phyloP scores from a whole-genome alignment of 2,113 vertebrate species.

The Ivindomyrus marchei region DNA sequence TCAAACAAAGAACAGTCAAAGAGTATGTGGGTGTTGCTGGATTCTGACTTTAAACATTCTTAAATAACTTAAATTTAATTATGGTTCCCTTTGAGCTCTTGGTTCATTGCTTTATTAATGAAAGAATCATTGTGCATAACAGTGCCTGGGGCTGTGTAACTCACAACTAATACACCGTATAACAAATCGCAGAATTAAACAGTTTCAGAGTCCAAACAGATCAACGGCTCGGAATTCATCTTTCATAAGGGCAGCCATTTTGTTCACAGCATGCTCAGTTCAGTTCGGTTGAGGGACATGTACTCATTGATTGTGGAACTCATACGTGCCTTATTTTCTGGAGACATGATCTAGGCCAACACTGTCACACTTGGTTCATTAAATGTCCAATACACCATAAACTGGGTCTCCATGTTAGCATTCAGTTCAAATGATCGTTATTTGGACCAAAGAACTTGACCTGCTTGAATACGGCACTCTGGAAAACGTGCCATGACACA shows the following conservation, averaged over 20 bases:
- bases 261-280: not conserved
- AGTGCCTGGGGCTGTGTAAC: not conserved
- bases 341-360: not conserved
- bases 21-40: not conserved
- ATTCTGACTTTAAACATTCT: conserved; percentile 1
- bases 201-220: not conserved
- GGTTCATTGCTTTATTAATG: not conserved
- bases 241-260: not conserved
- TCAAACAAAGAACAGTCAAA: conserved; percentile 2
- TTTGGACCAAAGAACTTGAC: not conserved
- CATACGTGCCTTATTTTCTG: not conserved
- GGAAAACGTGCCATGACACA: not conserved
- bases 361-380: not conserved
- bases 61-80: conserved; percentile 6
- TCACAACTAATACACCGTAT: not conserved
- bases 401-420: not conserved
- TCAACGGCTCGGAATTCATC: not conserved
- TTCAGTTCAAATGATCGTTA: not conserved
- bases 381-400: not conserved
- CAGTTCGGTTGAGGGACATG: not conserved
- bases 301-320: not conserved
- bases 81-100: not conserved
- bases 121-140: conserved; percentile 7
- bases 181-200: not conserved
- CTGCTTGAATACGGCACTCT: not conserved